Percentiles rank a stretch among this genome's conserved stretches.
Conservation (phyloP, 2,797 vertebrate genomes). For the Benthosema pterotum region DNA sequence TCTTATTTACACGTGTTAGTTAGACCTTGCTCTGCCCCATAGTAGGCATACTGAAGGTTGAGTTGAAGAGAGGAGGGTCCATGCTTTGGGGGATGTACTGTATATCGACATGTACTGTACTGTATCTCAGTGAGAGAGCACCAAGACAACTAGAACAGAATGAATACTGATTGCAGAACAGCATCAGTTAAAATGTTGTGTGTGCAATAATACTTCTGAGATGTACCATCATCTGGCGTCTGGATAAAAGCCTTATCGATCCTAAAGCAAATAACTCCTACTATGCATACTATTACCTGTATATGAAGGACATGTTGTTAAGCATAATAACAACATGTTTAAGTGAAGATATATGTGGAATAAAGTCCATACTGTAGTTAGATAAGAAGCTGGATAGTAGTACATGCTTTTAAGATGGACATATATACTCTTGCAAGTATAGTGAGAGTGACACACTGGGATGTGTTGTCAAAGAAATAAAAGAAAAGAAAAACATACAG, state of each 20-base stretch:
- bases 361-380: constrained; percentile 61
- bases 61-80: constrained; percentile 55
- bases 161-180: constrained; percentile 29
- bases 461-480: constrained; percentile 13
- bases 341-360: constrained; percentile 68
- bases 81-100: constrained; percentile 71
- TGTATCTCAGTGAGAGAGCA: constrained; percentile 68
- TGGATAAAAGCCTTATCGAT: constrained; percentile 59
- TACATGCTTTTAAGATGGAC: constrained; percentile 70
- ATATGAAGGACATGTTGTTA: constrained; percentile 64
- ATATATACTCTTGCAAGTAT: constrained; percentile 51
- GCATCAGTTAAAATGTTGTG: no score
- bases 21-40: constrained; percentile 47
- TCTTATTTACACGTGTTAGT: constrained; percentile 59
- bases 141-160: constrained; percentile 47
- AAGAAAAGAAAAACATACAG: constrained; percentile 42
- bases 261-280: constrained; percentile 61
- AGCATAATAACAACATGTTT: constrained; percentile 61
- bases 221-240: constrained; percentile 34
- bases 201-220: constrained; percentile 47
- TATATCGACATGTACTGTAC: no score
- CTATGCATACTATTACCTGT: constrained; percentile 63
- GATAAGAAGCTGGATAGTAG: constrained; percentile 64
- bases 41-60: constrained; percentile 28
- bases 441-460: constrained; percentile 48